phyloP scores from a whole-genome alignment of 2,888 invertebrate genomes.

The Drosophila nigricruria region DNA sequence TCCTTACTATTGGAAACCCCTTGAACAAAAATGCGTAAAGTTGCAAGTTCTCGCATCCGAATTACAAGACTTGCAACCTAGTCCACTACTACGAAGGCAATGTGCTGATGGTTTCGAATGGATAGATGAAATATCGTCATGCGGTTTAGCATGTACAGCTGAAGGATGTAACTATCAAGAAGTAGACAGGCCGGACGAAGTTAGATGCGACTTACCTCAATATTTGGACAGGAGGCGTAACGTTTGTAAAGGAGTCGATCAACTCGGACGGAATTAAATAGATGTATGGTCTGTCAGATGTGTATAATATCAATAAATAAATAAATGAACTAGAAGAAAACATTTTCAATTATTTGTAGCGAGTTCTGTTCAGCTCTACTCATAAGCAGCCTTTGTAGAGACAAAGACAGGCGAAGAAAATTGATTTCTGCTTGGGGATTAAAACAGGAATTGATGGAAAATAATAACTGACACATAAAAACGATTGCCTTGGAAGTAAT shows the following conservation, averaged over 20 bases:
- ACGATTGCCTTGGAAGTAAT: not conserved
- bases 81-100: fast-evolving
- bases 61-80: no score
- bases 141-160: not conserved
- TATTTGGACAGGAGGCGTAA: no score
- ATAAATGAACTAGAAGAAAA: not conserved
- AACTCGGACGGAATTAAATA: not conserved
- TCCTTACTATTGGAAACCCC: not conserved
- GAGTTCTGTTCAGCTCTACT: not conserved
- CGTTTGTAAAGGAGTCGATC: no score
- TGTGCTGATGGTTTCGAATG: conserved; percentile 7
- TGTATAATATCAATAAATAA: not conserved
- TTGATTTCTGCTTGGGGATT: conserved; percentile 13
- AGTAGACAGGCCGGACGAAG: no score
- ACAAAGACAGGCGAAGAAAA: not conserved
- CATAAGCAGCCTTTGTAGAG: not conserved
- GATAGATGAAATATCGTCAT: not conserved
- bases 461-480: conserved; percentile 13
- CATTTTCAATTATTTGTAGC: not conserved
- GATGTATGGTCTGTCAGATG: not conserved
- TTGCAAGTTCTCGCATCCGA: not conserved
- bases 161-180: not conserved
- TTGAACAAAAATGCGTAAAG: not conserved
- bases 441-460: conserved; percentile 24
- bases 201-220: no score